A percentile compares a stretch with the other conserved stretches of the same genome.
Evolutionary conservation across 2,797 vertebrate species (phyloP).

Genomic region (Chelidonichthys spinosus): DNA sequence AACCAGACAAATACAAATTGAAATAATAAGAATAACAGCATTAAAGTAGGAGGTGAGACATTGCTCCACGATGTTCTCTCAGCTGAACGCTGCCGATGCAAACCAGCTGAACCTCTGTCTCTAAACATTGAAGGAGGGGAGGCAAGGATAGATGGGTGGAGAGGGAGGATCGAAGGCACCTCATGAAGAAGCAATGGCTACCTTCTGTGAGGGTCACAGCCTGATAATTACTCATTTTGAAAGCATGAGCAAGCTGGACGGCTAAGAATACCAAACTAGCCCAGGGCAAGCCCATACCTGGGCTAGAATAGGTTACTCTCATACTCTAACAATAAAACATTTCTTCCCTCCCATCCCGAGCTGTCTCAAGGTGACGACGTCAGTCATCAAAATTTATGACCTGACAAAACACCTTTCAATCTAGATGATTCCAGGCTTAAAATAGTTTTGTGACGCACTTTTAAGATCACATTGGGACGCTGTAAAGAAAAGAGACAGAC

Average conservation of each 20-base stretch:
- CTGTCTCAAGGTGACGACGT: constrained; percentile 56
- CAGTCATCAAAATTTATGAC: constrained; percentile 44
- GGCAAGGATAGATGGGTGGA: constrained; percentile 31
- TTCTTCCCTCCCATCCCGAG: not conserved
- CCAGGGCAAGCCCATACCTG: constrained; percentile 49
- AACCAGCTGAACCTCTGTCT: constrained; percentile 32
- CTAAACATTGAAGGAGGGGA: constrained; percentile 34
- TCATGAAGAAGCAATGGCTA: constrained; percentile 41
- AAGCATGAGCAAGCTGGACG: constrained; percentile 59
- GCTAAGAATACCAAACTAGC: constrained; percentile 78
- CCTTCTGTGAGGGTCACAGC: constrained; percentile 72
- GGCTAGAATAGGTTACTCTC: constrained; percentile 23
- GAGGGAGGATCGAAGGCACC: constrained; percentile 19
- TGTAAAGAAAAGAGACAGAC: constrained; percentile 12
- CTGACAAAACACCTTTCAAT: constrained; percentile 42
- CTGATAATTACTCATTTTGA: constrained; percentile 83
- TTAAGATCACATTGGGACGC: constrained; percentile 14
- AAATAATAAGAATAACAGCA: not conserved
- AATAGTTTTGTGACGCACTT: constrained; percentile 10
- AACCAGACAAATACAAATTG: not conserved
- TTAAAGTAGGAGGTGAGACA: not conserved
- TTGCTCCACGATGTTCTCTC: not conserved
- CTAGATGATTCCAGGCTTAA: constrained; percentile 32
- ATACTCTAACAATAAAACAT: no score
- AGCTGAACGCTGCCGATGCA: constrained; percentile 9